These are phyloP conservation scores for Cylloceria caligata DNA, from an alignment of 2,888 invertebrate species.

Conservation along the genomic window DNA sequence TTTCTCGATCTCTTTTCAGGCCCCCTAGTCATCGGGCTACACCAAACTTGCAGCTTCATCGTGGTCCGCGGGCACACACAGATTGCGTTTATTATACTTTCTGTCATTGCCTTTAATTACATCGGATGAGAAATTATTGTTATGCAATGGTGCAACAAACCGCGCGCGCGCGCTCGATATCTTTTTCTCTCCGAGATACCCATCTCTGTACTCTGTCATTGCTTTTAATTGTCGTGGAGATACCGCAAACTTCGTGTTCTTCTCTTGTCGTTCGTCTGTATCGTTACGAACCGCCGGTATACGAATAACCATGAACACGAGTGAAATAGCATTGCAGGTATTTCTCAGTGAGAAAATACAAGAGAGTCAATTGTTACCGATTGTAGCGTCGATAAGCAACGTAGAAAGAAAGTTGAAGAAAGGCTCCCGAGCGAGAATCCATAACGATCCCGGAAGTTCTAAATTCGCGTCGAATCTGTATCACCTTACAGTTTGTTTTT, in stretches of 20 bases:
- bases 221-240: slow-evolving; percentile 49
- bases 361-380: neutral
- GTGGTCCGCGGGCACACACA: slow-evolving; percentile 17
- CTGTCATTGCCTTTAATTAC: slow-evolving; percentile 77
- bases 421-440: neutral
- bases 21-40: slow-evolving; percentile 35
- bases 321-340: neutral
- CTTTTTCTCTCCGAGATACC: slow-evolving; percentile 64
- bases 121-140: slow-evolving; percentile 70
- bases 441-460: neutral
- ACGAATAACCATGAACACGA: neutral
- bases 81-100: slow-evolving; percentile 69
- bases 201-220: slow-evolving; percentile 57
- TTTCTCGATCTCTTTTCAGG: slow-evolving; percentile 42
- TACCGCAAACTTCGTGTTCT: neutral
- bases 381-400: neutral
- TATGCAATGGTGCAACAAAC: slow-evolving; percentile 71
- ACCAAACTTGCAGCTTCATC: slow-evolving; percentile 57
- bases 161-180: slow-evolving; percentile 57
- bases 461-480: neutral
- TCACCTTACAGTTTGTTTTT: neutral
- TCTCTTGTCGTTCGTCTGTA: neutral
- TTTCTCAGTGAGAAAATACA: neutral
- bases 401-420: neutral
- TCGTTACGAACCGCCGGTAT: neutral